phyloP scores from a whole-genome alignment of 1,140 invertebrate species.

The Drosophila simulans region DNA sequence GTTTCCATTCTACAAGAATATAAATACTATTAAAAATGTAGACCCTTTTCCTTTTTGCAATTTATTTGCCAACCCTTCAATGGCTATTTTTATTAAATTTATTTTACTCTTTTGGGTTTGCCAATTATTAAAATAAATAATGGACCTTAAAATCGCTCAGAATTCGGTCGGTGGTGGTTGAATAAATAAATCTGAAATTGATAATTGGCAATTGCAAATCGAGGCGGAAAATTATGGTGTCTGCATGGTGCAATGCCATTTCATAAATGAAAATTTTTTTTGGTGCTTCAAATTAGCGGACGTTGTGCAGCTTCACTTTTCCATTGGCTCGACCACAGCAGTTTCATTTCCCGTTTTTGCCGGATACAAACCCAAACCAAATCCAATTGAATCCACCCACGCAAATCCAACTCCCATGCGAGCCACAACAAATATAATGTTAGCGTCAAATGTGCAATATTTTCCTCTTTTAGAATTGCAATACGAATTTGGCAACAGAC shows the following conservation, averaged over 20 bases:
- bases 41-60: too few relatives aligned
- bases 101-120: constrained; percentile 55
- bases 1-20: too few relatives aligned
- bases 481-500: not conserved
- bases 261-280: constrained; percentile 70
- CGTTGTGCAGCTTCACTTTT: constrained; percentile 27
- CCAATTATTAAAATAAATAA: constrained; percentile 81
- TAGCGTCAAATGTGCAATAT: not conserved
- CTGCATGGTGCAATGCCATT: constrained; percentile 51
- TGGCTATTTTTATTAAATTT: constrained; percentile 62
- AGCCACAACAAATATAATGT: constrained; percentile 17
- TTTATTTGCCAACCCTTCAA: not conserved
- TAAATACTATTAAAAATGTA: too few relatives aligned
- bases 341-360: constrained; percentile 66
- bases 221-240: constrained; percentile 42
- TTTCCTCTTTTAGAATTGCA: not conserved
- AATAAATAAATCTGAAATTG: constrained; percentile 51
- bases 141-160: constrained; percentile 29
- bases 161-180: not conserved
- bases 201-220: constrained; percentile 67
- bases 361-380: constrained; percentile 1
- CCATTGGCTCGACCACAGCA: constrained; percentile 60
- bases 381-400: not conserved
- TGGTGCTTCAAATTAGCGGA: not conserved
- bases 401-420: not conserved